Evolutionary conservation across 2,113 vertebrate species (phyloP).

Genomic region (Rhea americana): DNA sequence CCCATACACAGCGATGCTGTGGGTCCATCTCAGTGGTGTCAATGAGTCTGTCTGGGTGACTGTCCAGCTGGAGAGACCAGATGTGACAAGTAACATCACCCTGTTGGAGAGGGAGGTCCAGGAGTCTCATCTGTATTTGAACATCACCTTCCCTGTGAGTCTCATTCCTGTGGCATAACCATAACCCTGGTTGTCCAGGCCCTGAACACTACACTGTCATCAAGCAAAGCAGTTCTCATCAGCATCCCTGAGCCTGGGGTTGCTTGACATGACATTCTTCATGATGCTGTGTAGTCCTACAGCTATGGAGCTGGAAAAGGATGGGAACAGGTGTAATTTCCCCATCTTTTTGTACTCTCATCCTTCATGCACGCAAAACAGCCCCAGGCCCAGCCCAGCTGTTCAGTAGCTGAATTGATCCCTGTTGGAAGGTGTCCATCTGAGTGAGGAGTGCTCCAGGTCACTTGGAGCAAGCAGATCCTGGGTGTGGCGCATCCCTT

Average conservation of each 20-base stretch:
- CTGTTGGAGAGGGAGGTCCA: slow-evolving; percentile 1
- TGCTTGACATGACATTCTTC: neutral
- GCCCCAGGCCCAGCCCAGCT: neutral
- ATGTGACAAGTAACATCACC: fast-evolving
- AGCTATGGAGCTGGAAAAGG: neutral
- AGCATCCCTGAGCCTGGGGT: neutral
- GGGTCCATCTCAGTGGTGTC: slow-evolving; percentile 39
- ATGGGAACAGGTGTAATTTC: neutral
- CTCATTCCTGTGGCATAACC: neutral
- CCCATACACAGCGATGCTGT: neutral
- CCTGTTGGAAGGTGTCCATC: neutral
- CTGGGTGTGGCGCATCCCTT: neutral
- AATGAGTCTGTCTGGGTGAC: neutral
- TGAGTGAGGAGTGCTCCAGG: neutral
- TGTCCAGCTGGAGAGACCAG: neutral
- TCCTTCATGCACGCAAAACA: fast-evolving
- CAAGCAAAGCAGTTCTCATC: neutral
- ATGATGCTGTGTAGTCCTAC: neutral
- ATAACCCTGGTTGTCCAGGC: fast-evolving
- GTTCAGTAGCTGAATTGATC: neutral
- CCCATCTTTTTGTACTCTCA: neutral
- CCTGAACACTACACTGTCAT: neutral
- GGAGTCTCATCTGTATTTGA: slow-evolving; percentile 15
- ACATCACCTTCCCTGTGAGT: slow-evolving; percentile 17
- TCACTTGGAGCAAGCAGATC: neutral